These are phyloP conservation scores for Morone chrysops DNA, from an alignment of 2,113 vertebrate genomes.

Conservation along the genomic window DNA sequence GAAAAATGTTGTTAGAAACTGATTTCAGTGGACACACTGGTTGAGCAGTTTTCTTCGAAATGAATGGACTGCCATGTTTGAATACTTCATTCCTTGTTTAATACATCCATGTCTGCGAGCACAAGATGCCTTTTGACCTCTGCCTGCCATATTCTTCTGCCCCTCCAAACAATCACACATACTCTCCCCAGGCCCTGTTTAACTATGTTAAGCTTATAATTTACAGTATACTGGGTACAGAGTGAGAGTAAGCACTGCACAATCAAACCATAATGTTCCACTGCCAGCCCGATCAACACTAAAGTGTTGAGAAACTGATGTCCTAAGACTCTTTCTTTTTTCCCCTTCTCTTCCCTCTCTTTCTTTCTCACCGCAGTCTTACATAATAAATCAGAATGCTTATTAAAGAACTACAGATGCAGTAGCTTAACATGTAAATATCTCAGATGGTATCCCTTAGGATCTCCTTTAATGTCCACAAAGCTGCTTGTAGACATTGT, in stretches of 20 bases:
- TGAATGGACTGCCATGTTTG: constrained; percentile 13
- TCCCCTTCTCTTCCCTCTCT: background rate
- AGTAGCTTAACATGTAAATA: constrained; percentile 21
- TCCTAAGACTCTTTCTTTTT: background rate
- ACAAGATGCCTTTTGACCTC: constrained; percentile 30
- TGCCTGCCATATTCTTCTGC: constrained; percentile 17
- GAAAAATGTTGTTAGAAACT: background rate
- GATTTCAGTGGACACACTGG: background rate
- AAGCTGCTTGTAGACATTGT: constrained; percentile 15
- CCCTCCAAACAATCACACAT: constrained; percentile 24
- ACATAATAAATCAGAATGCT: constrained; percentile 7
- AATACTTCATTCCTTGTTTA: constrained; percentile 20
- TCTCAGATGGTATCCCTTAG: constrained; percentile 19
- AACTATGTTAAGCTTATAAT: constrained; percentile 26
- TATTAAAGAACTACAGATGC: constrained; percentile 28
- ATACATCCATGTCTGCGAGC: constrained; percentile 17
- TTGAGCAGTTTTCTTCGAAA: constrained; percentile 22
- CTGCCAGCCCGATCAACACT: constrained; percentile 6
- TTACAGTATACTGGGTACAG: constrained; percentile 15
- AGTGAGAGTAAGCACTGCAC: constrained; percentile 21
- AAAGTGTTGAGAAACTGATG: constrained; percentile 5
- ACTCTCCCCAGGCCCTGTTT: constrained; percentile 18
- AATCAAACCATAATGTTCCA: background rate
- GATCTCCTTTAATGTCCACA: constrained; percentile 29
- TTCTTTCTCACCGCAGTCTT: background rate